Percentiles rank a stretch among this genome's conserved stretches.
These are phyloP conservation scores for Cardiocondyla obscurior DNA, from an alignment of 1,140 invertebrate genomes.

Conservation along the genomic window DNA sequence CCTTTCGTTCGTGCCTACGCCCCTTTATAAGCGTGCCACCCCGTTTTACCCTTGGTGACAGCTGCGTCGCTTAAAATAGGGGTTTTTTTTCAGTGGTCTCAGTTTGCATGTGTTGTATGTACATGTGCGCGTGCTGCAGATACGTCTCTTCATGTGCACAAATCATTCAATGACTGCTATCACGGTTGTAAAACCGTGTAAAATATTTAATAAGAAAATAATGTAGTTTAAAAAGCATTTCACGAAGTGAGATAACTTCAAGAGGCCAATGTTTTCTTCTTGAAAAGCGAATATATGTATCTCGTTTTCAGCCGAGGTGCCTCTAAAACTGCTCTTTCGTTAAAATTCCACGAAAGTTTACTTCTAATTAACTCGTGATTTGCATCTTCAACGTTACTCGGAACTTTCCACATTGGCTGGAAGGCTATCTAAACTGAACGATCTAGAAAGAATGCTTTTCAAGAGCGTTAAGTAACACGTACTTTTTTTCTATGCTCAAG, in stretches of 20 bases:
- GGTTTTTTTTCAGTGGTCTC: slow-evolving; percentile 49
- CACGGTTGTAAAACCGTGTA: neutral
- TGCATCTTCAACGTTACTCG: neutral
- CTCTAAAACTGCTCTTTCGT: neutral
- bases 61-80: slow-evolving; percentile 69
- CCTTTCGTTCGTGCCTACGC: slow-evolving; percentile 48
- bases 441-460: neutral
- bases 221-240: neutral
- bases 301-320: neutral
- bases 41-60: slow-evolving; percentile 53
- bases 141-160: neutral
- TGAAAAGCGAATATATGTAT: neutral
- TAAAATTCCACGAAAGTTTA: slow-evolving; percentile 20
- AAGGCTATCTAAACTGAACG: neutral
- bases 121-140: neutral
- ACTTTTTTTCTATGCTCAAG: neutral
- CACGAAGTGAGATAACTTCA: neutral
- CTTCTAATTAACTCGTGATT: neutral
- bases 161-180: slow-evolving; percentile 48
- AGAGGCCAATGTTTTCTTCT: neutral
- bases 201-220: slow-evolving; percentile 5
- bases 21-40: slow-evolving; percentile 51
- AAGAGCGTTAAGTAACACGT: slow-evolving; percentile 2
- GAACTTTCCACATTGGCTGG: neutral
- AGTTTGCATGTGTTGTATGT: slow-evolving; percentile 50